A percentile compares a stretch with the other conserved stretches of the same genome.
These are phyloP conservation scores for Tauraco hartlaubi DNA, from an alignment of 2,797 vertebrate species.

Conservation along the genomic window DNA sequence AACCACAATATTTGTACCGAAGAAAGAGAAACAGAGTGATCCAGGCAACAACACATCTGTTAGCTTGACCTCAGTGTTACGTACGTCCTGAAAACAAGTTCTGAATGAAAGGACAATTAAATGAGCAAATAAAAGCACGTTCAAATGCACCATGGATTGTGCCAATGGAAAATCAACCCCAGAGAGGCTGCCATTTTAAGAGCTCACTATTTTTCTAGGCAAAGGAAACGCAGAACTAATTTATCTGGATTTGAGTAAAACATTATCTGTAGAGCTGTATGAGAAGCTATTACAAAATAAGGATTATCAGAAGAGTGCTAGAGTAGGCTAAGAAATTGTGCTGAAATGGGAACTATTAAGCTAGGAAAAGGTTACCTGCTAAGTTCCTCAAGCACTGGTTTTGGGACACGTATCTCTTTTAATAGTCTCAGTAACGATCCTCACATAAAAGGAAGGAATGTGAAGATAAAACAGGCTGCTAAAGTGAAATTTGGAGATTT, in stretches of 20 bases:
- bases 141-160: background rate
- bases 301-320: background rate
- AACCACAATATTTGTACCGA: background rate
- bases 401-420: background rate
- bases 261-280: background rate
- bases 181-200: background rate
- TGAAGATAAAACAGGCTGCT: background rate
- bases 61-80: background rate
- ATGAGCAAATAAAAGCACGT: background rate
- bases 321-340: background rate
- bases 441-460: background rate
- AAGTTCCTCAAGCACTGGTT: background rate
- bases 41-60: background rate
- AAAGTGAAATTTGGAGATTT: background rate
- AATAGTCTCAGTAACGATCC: background rate
- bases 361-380: background rate
- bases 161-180: background rate
- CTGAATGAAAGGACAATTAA: constrained; percentile 8
- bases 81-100: background rate
- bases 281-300: background rate
- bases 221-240: background rate
- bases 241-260: background rate
- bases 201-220: background rate
- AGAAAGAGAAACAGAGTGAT: background rate
- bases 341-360: background rate